Evolutionary conservation across 2,888 invertebrate species (phyloP).

Genomic region (Rhamphomyia laevipes): DNA sequence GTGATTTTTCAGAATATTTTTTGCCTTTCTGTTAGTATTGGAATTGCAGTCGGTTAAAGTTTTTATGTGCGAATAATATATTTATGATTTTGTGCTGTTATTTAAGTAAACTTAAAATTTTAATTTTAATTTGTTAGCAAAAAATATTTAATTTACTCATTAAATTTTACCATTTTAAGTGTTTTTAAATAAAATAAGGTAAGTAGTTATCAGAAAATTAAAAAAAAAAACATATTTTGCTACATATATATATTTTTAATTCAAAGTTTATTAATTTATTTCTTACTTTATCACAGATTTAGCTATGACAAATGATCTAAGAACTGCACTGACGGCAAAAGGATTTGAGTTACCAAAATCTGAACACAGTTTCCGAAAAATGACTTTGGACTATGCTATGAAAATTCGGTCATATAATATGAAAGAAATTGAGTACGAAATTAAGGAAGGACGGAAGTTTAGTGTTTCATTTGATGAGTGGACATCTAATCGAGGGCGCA

Average conservation of each 20-base stretch:
- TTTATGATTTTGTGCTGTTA: neutral
- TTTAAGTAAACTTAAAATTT: too few relatives aligned
- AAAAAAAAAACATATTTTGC: too few relatives aligned
- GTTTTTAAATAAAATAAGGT: too few relatives aligned
- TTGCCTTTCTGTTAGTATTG: neutral
- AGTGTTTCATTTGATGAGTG: conserved; percentile 6
- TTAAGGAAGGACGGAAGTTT: neutral
- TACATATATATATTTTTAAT: too few relatives aligned
- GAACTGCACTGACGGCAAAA: conserved; percentile 2
- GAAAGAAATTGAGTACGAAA: neutral
- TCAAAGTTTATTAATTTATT: too few relatives aligned
- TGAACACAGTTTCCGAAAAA: neutral
- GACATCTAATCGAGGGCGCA: conserved; percentile 3
- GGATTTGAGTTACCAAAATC: conserved; percentile 4
- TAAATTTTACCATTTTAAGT: too few relatives aligned
- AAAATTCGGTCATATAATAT: neutral
- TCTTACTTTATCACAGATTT: neutral
- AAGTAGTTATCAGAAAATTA: too few relatives aligned
- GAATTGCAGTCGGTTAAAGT: neutral
- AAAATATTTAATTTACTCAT: too few relatives aligned
- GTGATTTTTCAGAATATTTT: neutral
- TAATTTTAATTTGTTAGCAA: too few relatives aligned
- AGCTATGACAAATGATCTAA: neutral
- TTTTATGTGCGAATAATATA: neutral
- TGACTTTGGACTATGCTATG: neutral